Evolutionary conservation across 2,888 invertebrate species (phyloP), one percentile per base, ranked within the genome.

Genomic region (Euclidia mi): DNA sequence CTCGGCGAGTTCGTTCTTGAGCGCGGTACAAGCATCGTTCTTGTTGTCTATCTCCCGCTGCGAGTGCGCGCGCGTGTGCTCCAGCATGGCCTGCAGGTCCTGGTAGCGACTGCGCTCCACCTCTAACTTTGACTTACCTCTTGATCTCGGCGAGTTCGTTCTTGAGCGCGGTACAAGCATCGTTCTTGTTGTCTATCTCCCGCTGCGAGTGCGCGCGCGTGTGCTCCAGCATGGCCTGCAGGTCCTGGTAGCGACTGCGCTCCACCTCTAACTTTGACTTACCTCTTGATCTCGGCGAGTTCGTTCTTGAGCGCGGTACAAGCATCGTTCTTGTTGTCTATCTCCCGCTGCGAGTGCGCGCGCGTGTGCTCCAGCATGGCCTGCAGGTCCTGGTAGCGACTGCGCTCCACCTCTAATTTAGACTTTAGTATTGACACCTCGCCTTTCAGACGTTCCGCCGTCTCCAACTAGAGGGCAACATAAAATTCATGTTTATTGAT

Each of bases 401-500:
- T 83, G 1, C 95, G 89, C 71, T 95, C 95, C 25, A 90, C 84
- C 37, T 95, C 95, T 68, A 95, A 89, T 78, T 94, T 94, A 0
- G 94, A 90, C 42, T 88, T 91, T 25, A 95, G 77, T 0, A 95
- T 75, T 7, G 94, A 89, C 2, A 95, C 75, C 84, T 95, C 95
- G 69, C 94, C 93, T 43, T 89, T 88, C 1, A 95, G 77, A 0
- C 95, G 91, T 34, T 91, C 91, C 6, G 87, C 89, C 15, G 83
- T 80, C 63, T 95, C 95, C 41, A 92, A 74, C 87, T 95, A 90
- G 0, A 6, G 3, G 2, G 3, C 1, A 12, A 35, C 4, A 18
- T 28, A 32, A 32, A 10, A 9, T 2, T 1, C 0, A n/a, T n/a
- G 9, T 10, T n/a, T n/a, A n/a, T n/a, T n/a, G n/a, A n/a, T n/a